Conservation (phyloP, 2,888 invertebrate species). For the Cylindroiulus punctatus region DNA sequence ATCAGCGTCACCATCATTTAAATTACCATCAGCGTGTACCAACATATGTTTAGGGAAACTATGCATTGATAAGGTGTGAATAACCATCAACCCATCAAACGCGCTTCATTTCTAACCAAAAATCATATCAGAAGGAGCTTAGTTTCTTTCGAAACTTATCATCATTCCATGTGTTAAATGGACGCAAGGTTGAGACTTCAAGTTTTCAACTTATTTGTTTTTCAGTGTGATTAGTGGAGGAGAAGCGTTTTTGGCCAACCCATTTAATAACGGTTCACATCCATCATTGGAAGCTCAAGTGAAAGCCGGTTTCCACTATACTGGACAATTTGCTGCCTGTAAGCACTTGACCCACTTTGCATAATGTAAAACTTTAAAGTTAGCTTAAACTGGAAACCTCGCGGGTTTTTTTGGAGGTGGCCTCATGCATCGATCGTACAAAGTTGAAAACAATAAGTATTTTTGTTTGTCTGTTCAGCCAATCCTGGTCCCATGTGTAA, state of each 20-base stretch:
- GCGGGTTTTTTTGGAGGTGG: background rate
- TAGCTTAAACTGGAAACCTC: background rate
- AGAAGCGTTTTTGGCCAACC: conserved; percentile 55
- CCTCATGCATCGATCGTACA: background rate
- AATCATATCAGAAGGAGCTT: too few species aligned
- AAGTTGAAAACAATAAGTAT: conserved; percentile 36
- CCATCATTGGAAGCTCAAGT: conserved; percentile 54
- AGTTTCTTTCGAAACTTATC: too few species aligned
- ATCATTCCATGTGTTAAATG: background rate
- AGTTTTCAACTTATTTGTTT: conserved; percentile 49
- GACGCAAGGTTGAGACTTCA: background rate
- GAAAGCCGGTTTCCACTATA: conserved; percentile 57
- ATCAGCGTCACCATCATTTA: conserved; percentile 19
- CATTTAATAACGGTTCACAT: conserved; percentile 55
- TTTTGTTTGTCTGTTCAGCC: conserved; percentile 51
- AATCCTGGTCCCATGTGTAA: conserved; percentile 57
- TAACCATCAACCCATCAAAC: too few species aligned
- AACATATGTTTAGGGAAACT: background rate
- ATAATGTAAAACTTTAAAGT: background rate
- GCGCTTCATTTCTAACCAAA: too few species aligned
- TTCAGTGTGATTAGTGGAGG: conserved; percentile 56
- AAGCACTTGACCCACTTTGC: conserved; percentile 49
- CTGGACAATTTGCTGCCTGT: conserved; percentile 56
- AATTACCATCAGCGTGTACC: background rate
- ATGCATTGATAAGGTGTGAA: too few species aligned